Base-by-base conservation (phyloP, 2,113 vertebrate genomes). In the Perca fluviatilis region DNA sequence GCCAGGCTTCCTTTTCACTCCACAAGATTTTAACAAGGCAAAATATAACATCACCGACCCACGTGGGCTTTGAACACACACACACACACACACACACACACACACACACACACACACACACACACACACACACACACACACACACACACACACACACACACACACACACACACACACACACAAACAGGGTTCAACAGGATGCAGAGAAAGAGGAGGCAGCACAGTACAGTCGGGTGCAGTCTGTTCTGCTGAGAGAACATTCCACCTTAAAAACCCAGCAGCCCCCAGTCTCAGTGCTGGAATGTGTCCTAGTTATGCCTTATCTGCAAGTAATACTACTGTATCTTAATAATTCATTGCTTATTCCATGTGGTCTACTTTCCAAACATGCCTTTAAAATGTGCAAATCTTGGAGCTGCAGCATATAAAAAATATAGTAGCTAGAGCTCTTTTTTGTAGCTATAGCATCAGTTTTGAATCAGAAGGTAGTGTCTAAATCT, bases 331-430 rank as follows among this genome's bases (percentile, higher is more conserved):
- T 68, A 90, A 70, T 46, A 85, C 68, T 49, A 61, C 79, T 19
- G 64, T 47, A 49, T 8, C 21, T 87, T 50, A 83, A 91, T 87
- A 83, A 85, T 89, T 91, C 76, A 89, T 64, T 12, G 13, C 33
- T 4, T 14, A 68, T 23, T 68, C 69, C 49, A 27, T 0, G 36
- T 12, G 51, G 63, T 70, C 62, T 46, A 47, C 25, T 65, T 50
- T 70, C 61, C 46, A 57, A 75, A 0, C 79, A 64, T 54, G n/a
- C n/a, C 50, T 76, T 60, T 15, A 51, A 30, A 50, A 60, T 73
- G 62, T 49, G 33, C 62, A 49, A 47, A 68, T 62, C 33, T 51
- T 43, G 68, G n/a, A 64, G 30, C 46, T 27, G 57, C 82, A 68
- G 63, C 19, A 63, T 0, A 6, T 11, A 23, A 15, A 50, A 23